Evolutionary conservation across 2,888 invertebrate genomes (phyloP).

Genomic region (Trimorus sp.): DNA sequence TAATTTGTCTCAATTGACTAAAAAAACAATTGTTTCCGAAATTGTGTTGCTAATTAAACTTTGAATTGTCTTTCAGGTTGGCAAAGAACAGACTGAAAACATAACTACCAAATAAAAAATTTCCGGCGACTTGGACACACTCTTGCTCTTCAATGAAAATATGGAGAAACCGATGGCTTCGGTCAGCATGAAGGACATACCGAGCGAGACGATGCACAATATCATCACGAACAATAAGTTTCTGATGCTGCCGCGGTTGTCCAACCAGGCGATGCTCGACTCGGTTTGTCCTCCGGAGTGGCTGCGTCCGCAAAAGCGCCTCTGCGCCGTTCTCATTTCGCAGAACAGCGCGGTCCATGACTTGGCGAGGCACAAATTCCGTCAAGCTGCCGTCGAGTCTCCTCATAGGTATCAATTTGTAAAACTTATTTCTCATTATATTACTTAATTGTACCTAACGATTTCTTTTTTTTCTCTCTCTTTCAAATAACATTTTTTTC

Average conservation of each 20-base stretch:
- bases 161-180: constrained; percentile 90
- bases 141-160: constrained; percentile 95
- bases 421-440: too few relatives aligned
- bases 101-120: constrained; percentile 88
- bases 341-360: constrained; percentile 85
- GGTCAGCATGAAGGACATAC: constrained; percentile 94
- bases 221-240: constrained; percentile 94
- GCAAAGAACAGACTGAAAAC: constrained; percentile 84
- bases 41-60: background rate
- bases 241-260: constrained; percentile 92
- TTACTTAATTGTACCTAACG: too few relatives aligned
- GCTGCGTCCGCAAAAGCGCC: constrained; percentile 88
- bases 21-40: too few relatives aligned
- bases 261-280: constrained; percentile 93
- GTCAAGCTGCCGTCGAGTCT: constrained; percentile 87
- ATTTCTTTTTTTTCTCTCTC: too few relatives aligned
- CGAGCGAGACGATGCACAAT: constrained; percentile 92
- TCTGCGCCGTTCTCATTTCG: constrained; percentile 92
- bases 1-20: too few relatives aligned
- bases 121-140: constrained; percentile 88
- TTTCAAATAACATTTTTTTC: too few relatives aligned
- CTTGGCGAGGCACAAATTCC: constrained; percentile 86
- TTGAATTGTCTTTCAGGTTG: constrained; percentile 83
- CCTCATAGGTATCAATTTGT: constrained; percentile 85
- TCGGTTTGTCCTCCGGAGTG: constrained; percentile 94